A percentile compares a stretch with the other conserved stretches of the same genome.
Evolutionary conservation across 2,113 vertebrate species (phyloP).

Genomic region (Cisticola juncidis): DNA sequence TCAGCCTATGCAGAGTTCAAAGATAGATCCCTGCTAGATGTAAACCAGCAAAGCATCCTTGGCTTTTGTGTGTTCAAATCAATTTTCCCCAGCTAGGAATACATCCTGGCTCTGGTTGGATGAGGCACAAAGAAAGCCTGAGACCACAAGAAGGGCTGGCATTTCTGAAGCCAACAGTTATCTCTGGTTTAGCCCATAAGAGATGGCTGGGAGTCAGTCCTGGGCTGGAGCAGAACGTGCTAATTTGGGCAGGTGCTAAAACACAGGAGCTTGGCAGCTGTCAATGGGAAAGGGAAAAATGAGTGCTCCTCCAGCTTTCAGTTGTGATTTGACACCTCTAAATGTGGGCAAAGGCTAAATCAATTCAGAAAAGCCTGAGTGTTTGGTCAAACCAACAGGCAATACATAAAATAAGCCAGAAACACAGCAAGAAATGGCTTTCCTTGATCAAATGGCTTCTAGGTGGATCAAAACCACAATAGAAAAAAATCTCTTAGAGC

Average conservation of each 20-base stretch:
- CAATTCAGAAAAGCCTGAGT: background rate
- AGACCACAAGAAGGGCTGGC: background rate
- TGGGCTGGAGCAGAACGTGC: background rate
- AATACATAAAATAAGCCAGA: background rate
- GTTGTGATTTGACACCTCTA: background rate
- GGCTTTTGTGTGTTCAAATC: background rate
- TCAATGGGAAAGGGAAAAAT: slow-evolving; percentile 18
- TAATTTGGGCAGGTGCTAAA: slow-evolving; percentile 52
- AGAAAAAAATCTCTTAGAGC: background rate
- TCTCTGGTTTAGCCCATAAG: background rate
- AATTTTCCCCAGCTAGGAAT: slow-evolving; percentile 11
- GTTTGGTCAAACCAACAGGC: background rate
- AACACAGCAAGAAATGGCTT: background rate
- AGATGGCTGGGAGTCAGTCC: background rate
- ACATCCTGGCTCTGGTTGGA: background rate
- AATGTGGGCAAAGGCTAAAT: background rate
- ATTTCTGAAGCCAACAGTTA: background rate
- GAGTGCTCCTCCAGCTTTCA: background rate
- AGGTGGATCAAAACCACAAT: background rate
- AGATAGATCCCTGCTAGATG: background rate
- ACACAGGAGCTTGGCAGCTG: slow-evolving; percentile 26
- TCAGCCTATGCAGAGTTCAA: background rate
- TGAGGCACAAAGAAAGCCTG: slow-evolving; percentile 15
- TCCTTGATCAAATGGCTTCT: background rate
- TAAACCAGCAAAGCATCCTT: background rate